A percentile compares a stretch with the other conserved stretches of the same genome.
These are phyloP conservation scores for Anastrepha ludens DNA, from an alignment of 1,140 invertebrate species.

Conservation along the genomic window DNA sequence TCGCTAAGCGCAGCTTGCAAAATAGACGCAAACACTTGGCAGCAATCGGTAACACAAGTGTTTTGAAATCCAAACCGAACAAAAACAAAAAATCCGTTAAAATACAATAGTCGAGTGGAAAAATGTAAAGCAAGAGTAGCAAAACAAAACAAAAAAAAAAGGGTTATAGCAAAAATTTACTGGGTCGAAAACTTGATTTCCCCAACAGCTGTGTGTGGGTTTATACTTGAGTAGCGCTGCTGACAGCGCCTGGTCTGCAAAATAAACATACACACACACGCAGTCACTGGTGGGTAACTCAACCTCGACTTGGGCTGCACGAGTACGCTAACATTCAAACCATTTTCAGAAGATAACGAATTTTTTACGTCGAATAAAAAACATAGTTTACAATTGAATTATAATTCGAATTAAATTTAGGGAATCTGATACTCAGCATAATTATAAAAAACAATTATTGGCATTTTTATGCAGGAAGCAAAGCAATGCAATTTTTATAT, in stretches of 20 bases:
- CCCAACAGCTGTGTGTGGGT: constrained; percentile 52
- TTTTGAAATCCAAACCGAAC: constrained; percentile 14
- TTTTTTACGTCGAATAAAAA: background rate
- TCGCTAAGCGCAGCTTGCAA: background rate
- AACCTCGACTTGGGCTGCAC: background rate
- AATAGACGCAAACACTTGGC: constrained; percentile 42
- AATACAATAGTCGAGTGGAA: background rate
- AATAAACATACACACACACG: background rate
- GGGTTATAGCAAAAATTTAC: constrained; percentile 4
- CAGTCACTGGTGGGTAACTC: background rate
- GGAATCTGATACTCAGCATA: too few relatives aligned
- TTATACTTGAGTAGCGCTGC: constrained; percentile 12
- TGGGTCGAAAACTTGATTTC: constrained; percentile 34
- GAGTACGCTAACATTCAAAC: background rate
- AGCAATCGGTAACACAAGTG: constrained; percentile 41
- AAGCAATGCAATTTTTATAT: too few relatives aligned
- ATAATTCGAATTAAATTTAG: too few relatives aligned
- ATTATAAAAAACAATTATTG: too few relatives aligned
- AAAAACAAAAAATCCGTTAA: background rate
- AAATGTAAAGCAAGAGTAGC: background rate
- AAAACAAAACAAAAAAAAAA: background rate
- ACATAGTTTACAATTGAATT: too few relatives aligned
- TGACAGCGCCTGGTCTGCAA: background rate
- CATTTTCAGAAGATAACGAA: background rate
- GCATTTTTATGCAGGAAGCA: too few relatives aligned